Evolutionary conservation across 2,797 vertebrate genomes (phyloP).

Genomic region (Sitta carolinensis): DNA sequence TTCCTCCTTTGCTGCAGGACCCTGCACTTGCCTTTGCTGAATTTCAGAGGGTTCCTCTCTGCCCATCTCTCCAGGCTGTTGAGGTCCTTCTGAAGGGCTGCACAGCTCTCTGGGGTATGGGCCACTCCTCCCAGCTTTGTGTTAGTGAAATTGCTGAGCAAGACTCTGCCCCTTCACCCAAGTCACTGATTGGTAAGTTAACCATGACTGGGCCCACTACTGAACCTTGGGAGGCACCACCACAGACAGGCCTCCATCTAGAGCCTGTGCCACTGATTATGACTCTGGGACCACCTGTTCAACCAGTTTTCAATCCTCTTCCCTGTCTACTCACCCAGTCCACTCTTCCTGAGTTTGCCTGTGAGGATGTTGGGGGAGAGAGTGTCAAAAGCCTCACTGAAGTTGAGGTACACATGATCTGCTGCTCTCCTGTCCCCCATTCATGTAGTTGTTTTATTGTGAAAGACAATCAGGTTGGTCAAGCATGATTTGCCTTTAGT

Average conservation of each 20-base stretch:
- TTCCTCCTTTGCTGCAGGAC: neutral
- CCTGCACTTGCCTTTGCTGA: neutral
- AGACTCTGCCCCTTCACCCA: neutral
- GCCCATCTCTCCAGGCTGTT: neutral
- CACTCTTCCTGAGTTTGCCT: neutral
- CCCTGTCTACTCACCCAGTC: neutral
- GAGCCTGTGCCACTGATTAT: neutral
- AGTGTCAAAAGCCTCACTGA: fast-evolving
- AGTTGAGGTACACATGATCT: neutral
- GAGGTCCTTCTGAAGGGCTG: neutral
- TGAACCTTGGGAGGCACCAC: too few relatives aligned
- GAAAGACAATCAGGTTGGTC: neutral
- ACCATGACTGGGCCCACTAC: neutral
- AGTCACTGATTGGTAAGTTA: neutral
- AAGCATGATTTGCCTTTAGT: neutral
- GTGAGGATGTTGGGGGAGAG: neutral
- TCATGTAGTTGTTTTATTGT: too few relatives aligned
- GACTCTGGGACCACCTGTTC: neutral
- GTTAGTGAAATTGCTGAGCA: neutral
- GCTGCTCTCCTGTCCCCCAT: neutral
- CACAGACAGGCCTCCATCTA: fast-evolving
- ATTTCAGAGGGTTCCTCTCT: neutral
- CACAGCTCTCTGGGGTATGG: fast-evolving
- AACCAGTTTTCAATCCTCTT: neutral
- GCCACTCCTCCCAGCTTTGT: neutral